Conservation (phyloP, 2,888 invertebrate genomes). For the Glaucopsyche alexis region DNA sequence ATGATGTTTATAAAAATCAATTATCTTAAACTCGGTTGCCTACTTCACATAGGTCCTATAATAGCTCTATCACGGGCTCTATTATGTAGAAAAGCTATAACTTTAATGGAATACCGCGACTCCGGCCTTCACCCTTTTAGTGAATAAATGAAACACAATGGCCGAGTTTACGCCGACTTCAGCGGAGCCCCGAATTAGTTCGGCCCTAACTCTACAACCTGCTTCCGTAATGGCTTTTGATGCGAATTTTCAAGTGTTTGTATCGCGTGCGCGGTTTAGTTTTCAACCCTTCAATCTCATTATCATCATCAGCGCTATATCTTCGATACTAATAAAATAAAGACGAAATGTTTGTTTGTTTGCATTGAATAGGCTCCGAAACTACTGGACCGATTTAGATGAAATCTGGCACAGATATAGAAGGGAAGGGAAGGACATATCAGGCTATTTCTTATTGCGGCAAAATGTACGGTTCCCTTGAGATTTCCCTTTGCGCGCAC, state of each 20-base stretch:
- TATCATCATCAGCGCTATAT: neutral
- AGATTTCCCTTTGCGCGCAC: no score
- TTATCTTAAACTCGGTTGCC: no score
- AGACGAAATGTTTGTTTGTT: no score
- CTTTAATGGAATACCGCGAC: conserved; percentile 36
- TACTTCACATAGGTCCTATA: no score
- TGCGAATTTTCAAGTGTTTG: conserved; percentile 34
- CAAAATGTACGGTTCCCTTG: no score
- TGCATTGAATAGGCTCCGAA: no score
- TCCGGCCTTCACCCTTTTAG: conserved; percentile 53
- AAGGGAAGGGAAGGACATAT: no score
- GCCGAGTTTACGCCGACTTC: conserved; percentile 38
- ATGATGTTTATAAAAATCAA: no score
- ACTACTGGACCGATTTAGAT: no score
- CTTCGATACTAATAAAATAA: no score
- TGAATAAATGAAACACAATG: conserved; percentile 45
- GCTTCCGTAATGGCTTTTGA: conserved; percentile 36
- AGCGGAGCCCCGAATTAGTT: conserved; percentile 40
- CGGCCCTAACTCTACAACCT: conserved; percentile 39
- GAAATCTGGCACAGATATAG: no score
- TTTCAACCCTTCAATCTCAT: conserved; percentile 19
- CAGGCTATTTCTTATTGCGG: no score
- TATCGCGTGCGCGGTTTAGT: conserved; percentile 30
- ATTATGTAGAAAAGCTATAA: conserved; percentile 32
- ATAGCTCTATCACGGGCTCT: neutral